Evolutionary conservation across 2,797 vertebrate species (phyloP), one percentile per base, ranked within the genome.

Genomic region (Gambusia yucatana): DNA sequence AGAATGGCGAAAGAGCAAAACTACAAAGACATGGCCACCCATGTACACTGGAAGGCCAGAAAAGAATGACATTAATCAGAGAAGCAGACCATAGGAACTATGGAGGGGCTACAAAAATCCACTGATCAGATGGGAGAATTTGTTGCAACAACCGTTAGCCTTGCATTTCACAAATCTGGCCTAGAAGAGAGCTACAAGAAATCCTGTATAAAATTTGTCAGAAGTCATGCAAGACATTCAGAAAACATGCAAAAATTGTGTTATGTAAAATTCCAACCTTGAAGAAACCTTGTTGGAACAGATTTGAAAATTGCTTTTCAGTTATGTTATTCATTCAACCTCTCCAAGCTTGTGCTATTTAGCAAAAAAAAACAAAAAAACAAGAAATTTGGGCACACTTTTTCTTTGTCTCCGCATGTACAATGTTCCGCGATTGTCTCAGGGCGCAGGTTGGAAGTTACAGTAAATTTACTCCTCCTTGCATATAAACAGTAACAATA

Each of bases 391-490:
- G 41, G 67, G 1, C 41, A 46, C 14, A 44, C 28, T 71, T 13
- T 7, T 71, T 44, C 25, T 28, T 25, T 16, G 36, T 43, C 39
- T 70, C 36, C 14, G 6, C 22, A 43, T 44, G 67, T 14, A 47
- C 25, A 30, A 46, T 14, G 44, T 61, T 16, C 14, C 6, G 14
- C 6, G 3, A 39, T 10, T 65, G 20, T 39, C 71, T 86, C 63
- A 50, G 83, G 83, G 86, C 82, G 80, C 84, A 70, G 79, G 81
- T 79, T 33, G 74, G 20, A 59, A 28, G 6, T 59, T 16, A 30
- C 13, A 4, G 17, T 39, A 63, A 20, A 30, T 20, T 33, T 33
- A 14, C 2, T 17, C 59, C 43, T 44, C 13, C 33, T 13, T 46
- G 10, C 16, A 72, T 41, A 61, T 0, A 43, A 28, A 20, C 44